Evolutionary conservation across 2,888 invertebrate genomes (phyloP).

Genomic region (Chironomus tentans): DNA sequence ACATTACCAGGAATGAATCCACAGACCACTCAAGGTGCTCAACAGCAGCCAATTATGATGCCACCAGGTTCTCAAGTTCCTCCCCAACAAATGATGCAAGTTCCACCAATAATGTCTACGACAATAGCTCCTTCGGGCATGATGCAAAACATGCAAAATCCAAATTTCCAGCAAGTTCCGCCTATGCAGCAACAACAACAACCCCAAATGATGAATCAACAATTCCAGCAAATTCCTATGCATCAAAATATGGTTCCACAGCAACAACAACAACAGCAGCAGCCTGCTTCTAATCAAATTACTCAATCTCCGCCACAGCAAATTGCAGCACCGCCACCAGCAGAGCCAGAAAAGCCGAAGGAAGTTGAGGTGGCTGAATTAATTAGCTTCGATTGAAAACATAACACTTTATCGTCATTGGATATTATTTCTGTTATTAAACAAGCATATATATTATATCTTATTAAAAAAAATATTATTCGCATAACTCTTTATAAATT

Average conservation of each 20-base stretch:
- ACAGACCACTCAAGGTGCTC: slow-evolving; percentile 20
- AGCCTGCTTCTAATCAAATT: slow-evolving; percentile 30
- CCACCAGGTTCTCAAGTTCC: slow-evolving; percentile 29
- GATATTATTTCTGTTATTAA: no score
- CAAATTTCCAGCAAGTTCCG: slow-evolving; percentile 28
- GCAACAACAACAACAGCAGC: not conserved
- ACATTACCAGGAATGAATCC: slow-evolving; percentile 21
- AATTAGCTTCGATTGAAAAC: slow-evolving; percentile 68
- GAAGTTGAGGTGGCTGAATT: slow-evolving; percentile 63
- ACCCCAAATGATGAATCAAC: no score
- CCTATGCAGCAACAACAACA: slow-evolving; percentile 28
- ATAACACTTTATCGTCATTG: not conserved
- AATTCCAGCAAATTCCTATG: no score
- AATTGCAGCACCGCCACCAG: slow-evolving; percentile 30
- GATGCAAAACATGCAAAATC: slow-evolving; percentile 30
- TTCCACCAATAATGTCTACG: slow-evolving; percentile 27
- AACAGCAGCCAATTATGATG: slow-evolving; percentile 35
- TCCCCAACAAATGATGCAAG: slow-evolving; percentile 29
- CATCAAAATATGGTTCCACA: slow-evolving; percentile 30
- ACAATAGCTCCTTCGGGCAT: slow-evolving; percentile 19
- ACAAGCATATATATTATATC: not conserved
- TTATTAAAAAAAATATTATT: not conserved
- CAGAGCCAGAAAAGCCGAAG: slow-evolving; percentile 32
- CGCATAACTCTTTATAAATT: not conserved
- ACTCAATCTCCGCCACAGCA: slow-evolving; percentile 30